These are phyloP conservation scores for Myxocyprinus asiaticus DNA, from an alignment of 2,113 vertebrate genomes.

Conservation along the genomic window DNA sequence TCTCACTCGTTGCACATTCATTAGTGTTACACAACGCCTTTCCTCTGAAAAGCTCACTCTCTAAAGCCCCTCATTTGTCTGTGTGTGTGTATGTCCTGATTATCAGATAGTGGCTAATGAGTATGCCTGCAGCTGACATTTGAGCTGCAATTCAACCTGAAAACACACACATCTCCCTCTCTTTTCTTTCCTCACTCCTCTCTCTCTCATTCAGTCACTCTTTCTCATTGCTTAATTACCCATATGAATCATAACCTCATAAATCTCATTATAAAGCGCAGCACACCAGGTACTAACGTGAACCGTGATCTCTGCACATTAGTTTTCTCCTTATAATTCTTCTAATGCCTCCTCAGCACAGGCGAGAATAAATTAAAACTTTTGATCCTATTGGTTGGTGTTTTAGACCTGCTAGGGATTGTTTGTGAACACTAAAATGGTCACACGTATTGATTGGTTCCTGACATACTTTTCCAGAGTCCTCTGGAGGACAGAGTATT, in stretches of 20 bases:
- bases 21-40: constrained; percentile 11
- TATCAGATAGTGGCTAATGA: constrained; percentile 44
- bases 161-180: background rate
- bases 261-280: background rate
- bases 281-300: background rate
- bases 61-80: background rate
- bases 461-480: background rate
- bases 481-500: background rate
- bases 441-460: background rate
- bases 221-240: constrained; percentile 6
- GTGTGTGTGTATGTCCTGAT: constrained; percentile 35
- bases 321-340: background rate
- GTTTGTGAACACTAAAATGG: background rate
- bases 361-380: background rate
- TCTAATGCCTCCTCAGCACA: background rate
- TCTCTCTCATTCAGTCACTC: no score
- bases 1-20: background rate
- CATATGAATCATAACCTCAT: constrained; percentile 6
- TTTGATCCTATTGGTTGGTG: background rate
- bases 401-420: background rate
- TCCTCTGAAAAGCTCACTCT: background rate
- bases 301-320: background rate
- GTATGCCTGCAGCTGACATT: constrained; percentile 36
- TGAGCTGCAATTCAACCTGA: constrained; percentile 31
- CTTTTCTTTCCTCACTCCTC: background rate